Evolutionary conservation across 2,113 vertebrate genomes (phyloP).

Genomic region (Regulus satrapa): DNA sequence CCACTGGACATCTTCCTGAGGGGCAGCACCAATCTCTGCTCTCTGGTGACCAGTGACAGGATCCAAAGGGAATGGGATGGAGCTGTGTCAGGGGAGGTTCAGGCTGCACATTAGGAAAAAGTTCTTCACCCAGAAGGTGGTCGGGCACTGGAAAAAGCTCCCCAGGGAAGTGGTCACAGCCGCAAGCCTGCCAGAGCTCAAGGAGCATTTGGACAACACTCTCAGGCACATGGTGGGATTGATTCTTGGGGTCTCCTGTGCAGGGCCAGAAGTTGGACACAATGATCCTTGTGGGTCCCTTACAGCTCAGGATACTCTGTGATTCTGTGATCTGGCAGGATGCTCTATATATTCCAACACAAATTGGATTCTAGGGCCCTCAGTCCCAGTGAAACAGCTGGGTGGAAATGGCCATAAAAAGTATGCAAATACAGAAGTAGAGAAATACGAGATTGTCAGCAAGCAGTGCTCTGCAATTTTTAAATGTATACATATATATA

Average conservation of each 20-base stretch:
- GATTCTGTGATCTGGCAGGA: constrained; percentile 48
- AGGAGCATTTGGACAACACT: background rate
- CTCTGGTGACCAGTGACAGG: background rate
- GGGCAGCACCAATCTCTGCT: background rate
- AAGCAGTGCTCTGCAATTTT: constrained; percentile 79
- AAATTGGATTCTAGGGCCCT: constrained; percentile 38
- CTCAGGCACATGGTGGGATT: background rate
- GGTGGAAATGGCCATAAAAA: constrained; percentile 72
- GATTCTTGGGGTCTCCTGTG: background rate
- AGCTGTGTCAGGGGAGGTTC: background rate
- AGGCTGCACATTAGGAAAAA: background rate
- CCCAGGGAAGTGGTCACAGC: background rate
- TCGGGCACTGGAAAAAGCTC: background rate
- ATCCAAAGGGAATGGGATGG: background rate
- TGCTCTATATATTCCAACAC: constrained; percentile 68
- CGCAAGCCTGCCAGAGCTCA: background rate
- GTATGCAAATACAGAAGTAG: constrained; percentile 73
- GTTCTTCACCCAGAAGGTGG: background rate
- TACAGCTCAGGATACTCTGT: background rate
- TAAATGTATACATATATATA: constrained; percentile 61
- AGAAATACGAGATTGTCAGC: constrained; percentile 82
- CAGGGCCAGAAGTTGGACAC: background rate
- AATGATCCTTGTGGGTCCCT: background rate
- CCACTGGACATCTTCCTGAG: constrained; percentile 34
- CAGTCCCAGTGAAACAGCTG: constrained; percentile 64